A percentile compares a stretch with the other conserved stretches of the same genome.
phyloP scores from a whole-genome alignment of 2,113 vertebrate genomes.

The Neotoma lepida region DNA sequence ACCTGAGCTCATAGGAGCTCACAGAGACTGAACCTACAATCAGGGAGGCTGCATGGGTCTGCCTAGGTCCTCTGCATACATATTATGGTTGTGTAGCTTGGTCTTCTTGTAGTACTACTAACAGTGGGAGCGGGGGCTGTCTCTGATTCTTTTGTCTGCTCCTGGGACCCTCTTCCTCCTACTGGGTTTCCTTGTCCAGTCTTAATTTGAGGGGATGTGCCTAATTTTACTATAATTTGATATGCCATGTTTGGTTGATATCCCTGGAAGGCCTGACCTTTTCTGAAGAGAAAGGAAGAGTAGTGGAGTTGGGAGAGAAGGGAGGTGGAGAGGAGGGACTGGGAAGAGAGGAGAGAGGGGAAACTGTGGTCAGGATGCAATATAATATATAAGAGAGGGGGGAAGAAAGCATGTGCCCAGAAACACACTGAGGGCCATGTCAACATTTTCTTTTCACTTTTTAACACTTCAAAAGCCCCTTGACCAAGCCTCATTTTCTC shows the following conservation, averaged over 20 bases:
- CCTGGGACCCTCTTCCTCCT: neutral
- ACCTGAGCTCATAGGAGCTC: neutral
- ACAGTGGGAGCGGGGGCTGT: neutral
- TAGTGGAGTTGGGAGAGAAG: neutral
- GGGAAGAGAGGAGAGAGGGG: neutral
- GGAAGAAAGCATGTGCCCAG: neutral
- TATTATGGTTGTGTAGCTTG: neutral
- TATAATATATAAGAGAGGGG: neutral
- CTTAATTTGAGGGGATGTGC: neutral
- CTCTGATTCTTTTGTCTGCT: neutral
- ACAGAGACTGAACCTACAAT: neutral
- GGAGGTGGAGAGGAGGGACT: neutral
- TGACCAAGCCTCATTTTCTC: conserved; percentile 27
- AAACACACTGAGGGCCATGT: neutral
- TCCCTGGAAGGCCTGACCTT: neutral
- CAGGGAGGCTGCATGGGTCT: neutral
- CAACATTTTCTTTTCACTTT: neutral
- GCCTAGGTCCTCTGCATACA: neutral
- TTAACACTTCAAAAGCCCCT: neutral
- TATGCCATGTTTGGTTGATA: neutral
- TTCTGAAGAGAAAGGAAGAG: neutral
- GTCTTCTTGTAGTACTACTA: neutral
- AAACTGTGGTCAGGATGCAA: neutral
- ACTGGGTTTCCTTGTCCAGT: neutral
- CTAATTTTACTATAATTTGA: neutral